phyloP scores from a whole-genome alignment of 1,140 invertebrate genomes.

The Pissodes strobi region DNA sequence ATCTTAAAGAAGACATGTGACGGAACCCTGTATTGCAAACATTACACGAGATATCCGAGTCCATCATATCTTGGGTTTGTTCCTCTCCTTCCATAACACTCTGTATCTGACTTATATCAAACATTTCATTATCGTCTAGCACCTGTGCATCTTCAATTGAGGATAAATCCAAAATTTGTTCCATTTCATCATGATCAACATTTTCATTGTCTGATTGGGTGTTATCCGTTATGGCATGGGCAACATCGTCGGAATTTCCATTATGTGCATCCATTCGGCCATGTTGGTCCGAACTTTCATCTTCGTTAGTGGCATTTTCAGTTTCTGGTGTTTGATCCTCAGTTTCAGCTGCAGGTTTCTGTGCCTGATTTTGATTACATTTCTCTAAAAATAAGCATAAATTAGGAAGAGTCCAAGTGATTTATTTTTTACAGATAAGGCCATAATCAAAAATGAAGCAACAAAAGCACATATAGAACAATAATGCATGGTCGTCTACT shows the following conservation, averaged over 20 bases:
- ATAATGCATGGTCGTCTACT: too few species aligned
- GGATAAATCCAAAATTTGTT: neutral
- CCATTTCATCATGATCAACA: conserved; percentile 1
- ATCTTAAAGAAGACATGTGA: conserved; percentile 27
- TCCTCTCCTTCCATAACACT: neutral
- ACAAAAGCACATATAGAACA: too few species aligned
- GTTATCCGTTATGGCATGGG: neutral
- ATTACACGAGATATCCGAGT: conserved; percentile 17
- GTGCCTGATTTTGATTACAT: too few species aligned
- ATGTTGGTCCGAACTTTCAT: too few species aligned
- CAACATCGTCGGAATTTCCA: neutral
- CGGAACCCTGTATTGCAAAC: conserved; percentile 24
- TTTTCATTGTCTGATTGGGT: neutral
- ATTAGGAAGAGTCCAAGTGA: too few species aligned
- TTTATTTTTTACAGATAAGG: too few species aligned
- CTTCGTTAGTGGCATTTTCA: neutral
- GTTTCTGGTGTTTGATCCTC: neutral
- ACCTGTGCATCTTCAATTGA: neutral
- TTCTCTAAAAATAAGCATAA: too few species aligned
- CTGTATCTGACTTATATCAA: conserved; percentile 5
- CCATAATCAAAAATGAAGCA: too few species aligned
- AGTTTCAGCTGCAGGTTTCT: too few species aligned
- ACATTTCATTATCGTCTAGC: conserved; percentile 3
- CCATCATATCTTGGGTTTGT: neutral
- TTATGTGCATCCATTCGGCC: too few species aligned